Evolutionary conservation across 2,797 vertebrate genomes (phyloP).

Genomic region (Telmatherina bonti): DNA sequence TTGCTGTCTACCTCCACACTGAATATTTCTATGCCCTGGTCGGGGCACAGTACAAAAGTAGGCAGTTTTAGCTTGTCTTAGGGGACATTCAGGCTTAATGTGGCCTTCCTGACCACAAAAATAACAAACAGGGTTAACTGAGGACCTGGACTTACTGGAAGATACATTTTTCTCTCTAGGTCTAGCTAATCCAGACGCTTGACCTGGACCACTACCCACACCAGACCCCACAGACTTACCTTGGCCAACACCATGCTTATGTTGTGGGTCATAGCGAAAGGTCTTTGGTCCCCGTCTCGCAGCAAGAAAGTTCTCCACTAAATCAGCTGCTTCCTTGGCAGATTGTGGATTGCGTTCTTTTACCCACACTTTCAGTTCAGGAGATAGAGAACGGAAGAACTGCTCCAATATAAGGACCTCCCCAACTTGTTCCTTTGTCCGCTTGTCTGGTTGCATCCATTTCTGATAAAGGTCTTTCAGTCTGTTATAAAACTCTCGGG

Average conservation of each 20-base stretch:
- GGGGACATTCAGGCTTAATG: background rate
- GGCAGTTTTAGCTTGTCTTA: background rate
- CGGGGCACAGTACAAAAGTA: background rate
- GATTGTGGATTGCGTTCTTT: too few relatives aligned
- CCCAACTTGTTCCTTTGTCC: too few relatives aligned
- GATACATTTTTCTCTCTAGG: background rate
- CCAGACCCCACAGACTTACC: conserved; percentile 2
- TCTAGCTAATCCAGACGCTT: background rate
- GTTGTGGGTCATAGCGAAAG: background rate
- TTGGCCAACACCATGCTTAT: background rate
- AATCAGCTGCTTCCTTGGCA: too few relatives aligned
- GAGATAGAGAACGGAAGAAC: too few relatives aligned
- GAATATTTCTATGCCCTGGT: background rate
- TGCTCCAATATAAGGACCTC: too few relatives aligned
- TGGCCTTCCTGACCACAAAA: background rate
- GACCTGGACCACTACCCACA: background rate
- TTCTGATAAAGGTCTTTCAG: too few relatives aligned
- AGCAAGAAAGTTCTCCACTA: background rate
- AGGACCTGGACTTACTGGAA: background rate
- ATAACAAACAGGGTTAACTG: background rate
- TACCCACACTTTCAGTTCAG: too few relatives aligned
- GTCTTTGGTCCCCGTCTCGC: background rate
- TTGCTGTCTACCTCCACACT: background rate
- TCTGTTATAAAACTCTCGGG: too few relatives aligned
- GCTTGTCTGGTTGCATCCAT: too few relatives aligned